These are phyloP conservation scores for Chalcis sispes DNA, from an alignment of 2,888 invertebrate genomes.

Conservation along the genomic window DNA sequence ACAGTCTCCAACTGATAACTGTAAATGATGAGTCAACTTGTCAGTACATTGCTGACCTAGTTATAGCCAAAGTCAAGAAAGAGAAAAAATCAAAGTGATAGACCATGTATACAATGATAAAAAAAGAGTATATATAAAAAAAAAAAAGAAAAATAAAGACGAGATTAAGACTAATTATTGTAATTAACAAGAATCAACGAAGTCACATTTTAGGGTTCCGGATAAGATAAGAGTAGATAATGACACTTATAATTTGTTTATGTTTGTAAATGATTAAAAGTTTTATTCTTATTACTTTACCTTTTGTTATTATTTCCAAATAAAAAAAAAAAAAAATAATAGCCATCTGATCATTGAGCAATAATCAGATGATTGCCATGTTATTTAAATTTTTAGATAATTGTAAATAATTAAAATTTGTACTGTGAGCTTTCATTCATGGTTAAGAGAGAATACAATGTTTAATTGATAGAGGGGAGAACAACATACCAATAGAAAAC, in stretches of 20 bases:
- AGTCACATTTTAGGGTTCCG: conserved; percentile 6
- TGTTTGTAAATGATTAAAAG: conserved; percentile 7
- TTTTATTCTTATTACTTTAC: background rate
- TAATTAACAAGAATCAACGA: conserved; percentile 40
- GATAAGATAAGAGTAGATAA: conserved; percentile 39
- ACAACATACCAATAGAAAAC: too few relatives aligned
- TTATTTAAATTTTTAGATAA: too few relatives aligned
- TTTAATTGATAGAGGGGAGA: too few relatives aligned
- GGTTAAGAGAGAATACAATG: too few relatives aligned
- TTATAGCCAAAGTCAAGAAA: conserved; percentile 27
- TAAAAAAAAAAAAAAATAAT: too few relatives aligned
- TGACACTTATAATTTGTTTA: conserved; percentile 42
- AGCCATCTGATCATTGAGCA: too few relatives aligned
- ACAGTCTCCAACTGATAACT: conserved; percentile 43
- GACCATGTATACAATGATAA: conserved; percentile 10
- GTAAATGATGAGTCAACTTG: conserved; percentile 42
- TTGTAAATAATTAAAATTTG: too few relatives aligned
- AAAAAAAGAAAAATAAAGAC: background rate
- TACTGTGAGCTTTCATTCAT: too few relatives aligned
- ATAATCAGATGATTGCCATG: too few relatives aligned
- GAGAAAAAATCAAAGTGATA: conserved; percentile 14
- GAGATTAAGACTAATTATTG: conserved; percentile 28
- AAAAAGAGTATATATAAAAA: conserved; percentile 5
- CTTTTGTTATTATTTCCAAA: too few relatives aligned
- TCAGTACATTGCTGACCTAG: conserved; percentile 48